These are phyloP conservation scores for Balaenoptera acutorostrata DNA, from an alignment of 2,113 vertebrate species.

Conservation along the genomic window DNA sequence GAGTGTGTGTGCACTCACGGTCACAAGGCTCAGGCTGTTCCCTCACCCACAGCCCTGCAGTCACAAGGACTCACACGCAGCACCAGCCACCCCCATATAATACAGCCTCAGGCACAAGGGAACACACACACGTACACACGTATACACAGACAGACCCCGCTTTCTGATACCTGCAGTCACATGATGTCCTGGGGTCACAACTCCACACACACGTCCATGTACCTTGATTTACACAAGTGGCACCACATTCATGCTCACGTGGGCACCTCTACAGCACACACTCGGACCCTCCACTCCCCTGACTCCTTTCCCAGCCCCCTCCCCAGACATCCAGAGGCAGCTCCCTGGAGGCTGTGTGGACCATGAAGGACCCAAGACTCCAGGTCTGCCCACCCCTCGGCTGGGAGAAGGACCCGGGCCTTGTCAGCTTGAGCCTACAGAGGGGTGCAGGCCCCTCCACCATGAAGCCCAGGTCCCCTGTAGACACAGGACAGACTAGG, in stretches of 20 bases:
- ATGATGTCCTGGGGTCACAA: background rate
- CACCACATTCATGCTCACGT: accelerated
- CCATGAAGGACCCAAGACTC: background rate
- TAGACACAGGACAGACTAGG: background rate
- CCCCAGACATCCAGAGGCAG: background rate
- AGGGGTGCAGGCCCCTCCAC: background rate
- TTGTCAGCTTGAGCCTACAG: background rate
- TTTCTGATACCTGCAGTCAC: background rate
- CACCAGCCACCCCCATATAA: accelerated
- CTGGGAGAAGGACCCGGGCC: background rate
- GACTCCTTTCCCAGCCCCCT: background rate
- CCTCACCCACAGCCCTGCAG: background rate
- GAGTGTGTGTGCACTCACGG: accelerated
- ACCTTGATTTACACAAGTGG: background rate
- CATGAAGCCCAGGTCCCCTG: accelerated
- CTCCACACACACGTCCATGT: accelerated
- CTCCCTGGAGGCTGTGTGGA: background rate
- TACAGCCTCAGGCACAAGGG: accelerated
- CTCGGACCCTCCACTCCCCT: accelerated
- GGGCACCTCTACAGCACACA: background rate
- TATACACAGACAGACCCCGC: background rate
- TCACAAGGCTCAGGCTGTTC: background rate
- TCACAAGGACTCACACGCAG: background rate
- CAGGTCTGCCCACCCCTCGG: background rate
- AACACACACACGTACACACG: background rate